Base-by-base conservation (phyloP, 1,140 invertebrate genomes). In the Trachymyrmex septentrionalis region DNA sequence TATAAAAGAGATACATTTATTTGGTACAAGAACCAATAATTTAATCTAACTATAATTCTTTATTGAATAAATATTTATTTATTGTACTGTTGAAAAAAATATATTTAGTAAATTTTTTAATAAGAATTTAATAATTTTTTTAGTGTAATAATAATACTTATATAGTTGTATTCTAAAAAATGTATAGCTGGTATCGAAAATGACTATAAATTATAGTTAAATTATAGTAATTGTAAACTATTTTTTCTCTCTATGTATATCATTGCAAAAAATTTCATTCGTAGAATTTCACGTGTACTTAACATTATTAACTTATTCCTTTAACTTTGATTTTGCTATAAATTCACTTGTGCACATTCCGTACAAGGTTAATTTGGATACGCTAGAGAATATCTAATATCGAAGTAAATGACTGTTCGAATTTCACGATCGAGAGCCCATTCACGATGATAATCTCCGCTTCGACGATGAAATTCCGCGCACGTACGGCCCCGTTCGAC, bases 351-450 rank as follows among this genome's bases (percentile, higher is more conserved):
- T 27, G 61, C 34, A 16, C 50, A 55, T 21, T n/a, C 48, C 66
- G 21, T n/a, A 7, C 44, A 48, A 57, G 27, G 38, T 84, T 75
- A 75, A 84, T 75, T 64, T 59, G 59, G 38, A 44, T 44, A 44
- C 38, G 55, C 38, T 24, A 19, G 80, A 14, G 80, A 84, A 84
- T 63, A 75, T 71, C 78, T 67, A 81, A 81, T 84, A 61, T 48
- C 38, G 55, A 19, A 63, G 80, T 84, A 84, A 84, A 75, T 84
- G 80, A 59, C 69, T 61, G 55, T 84, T 84, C 55, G 80, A 84
- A 84, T 84, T 73, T 84, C 80, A 84, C 69, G 69, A 84, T 75
- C 69, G 80, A 73, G 55, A 84, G 55, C 57, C 55, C 80, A 50
- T 10, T 30, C 55, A 44, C 38, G 44, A 75, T 44, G 27, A 84